phyloP scores from a whole-genome alignment of 2,113 vertebrate species.

The Cromileptes altivelis region DNA sequence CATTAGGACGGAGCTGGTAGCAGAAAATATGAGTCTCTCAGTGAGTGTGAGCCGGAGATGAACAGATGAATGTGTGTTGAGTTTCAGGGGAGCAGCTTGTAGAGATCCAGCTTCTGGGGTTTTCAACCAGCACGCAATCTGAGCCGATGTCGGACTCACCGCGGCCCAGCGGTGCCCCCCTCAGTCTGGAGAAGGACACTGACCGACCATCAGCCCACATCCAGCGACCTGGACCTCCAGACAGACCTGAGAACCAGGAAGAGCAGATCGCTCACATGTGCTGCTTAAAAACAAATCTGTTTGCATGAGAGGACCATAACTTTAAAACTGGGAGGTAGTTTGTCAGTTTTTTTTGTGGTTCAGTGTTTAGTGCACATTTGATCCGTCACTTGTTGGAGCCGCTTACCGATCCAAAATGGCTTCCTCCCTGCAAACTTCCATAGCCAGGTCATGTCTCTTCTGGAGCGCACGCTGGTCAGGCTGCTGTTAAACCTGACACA shows the following conservation, averaged over 20 bases:
- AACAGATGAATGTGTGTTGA: slow-evolving; percentile 80
- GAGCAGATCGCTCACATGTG: neutral
- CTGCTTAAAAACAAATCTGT: too few relatives aligned
- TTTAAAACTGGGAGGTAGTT: neutral
- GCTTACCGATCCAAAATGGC: slow-evolving; percentile 84
- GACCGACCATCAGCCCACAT: slow-evolving; percentile 26
- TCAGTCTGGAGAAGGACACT: slow-evolving; percentile 67
- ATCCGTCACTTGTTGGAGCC: neutral
- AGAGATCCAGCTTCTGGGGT: slow-evolving; percentile 68
- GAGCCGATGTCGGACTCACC: neutral
- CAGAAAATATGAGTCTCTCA: slow-evolving; percentile 31
- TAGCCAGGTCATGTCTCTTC: slow-evolving; percentile 80
- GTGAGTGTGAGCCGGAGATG: slow-evolving; percentile 52
- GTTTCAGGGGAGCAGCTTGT: slow-evolving; percentile 62
- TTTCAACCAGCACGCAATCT: slow-evolving; percentile 79
- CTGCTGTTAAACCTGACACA: slow-evolving; percentile 82
- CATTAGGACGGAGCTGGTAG: neutral
- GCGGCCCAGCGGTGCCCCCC: neutral
- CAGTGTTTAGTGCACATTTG: neutral
- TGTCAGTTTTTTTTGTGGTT: neutral
- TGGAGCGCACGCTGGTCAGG: slow-evolving; percentile 81
- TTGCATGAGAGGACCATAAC: too few relatives aligned
- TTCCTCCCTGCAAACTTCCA: slow-evolving; percentile 83
- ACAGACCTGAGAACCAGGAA: slow-evolving; percentile 65
- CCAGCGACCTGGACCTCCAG: slow-evolving; percentile 54